Evolutionary conservation across 2,888 invertebrate genomes (phyloP), one percentile per base, ranked within the genome.

Genomic region (Agonopterix alstromeriana): DNA sequence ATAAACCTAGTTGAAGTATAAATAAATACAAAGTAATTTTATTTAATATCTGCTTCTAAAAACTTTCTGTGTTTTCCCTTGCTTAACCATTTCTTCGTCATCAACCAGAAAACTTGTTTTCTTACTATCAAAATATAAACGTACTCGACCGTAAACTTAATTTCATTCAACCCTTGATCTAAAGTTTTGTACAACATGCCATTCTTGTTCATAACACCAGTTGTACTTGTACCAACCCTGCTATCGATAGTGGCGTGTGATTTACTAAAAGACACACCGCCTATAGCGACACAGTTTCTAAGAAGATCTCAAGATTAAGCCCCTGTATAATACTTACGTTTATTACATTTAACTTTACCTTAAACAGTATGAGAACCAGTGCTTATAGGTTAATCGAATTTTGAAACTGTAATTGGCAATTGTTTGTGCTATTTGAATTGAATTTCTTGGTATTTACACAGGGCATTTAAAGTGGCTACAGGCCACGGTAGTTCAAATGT

Each of bases 241-340:
- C 55, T 56, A 62, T 52, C 53, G 56, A 65, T 70, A 64, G 61
- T 65, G 65, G 64, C 60, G 60, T 63, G 67, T 76, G 77, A 75
- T 78, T 75, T 77, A 75, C 70, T 67, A 68, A 76, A 73, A 74
- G 75, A 73, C 74, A 70, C 62, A 67, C 76, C 70, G 71, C 76
- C 70, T 53, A 52, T 53, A 66, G 79, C 74, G 76, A 77, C 79
- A 77, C 58, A 66, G 73, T 74, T 75, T 67, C 75, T 68, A 64
- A 71, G 77, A 77, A 80, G 79, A 81, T 82, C 70, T 70, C 56
- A 55, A 75, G 77, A 82, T 81, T 77, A 76, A 59, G 57, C 64
- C 56, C 56, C 64, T 56, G 60, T 65, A 65, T 61, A 64, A 64
- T 63, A 65, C 64, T 64, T 60, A 58, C 65, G 62, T 64, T 67